phyloP scores from a whole-genome alignment of 92 coral and sea anemone species.

The Zoanthus solanderi region DNA sequence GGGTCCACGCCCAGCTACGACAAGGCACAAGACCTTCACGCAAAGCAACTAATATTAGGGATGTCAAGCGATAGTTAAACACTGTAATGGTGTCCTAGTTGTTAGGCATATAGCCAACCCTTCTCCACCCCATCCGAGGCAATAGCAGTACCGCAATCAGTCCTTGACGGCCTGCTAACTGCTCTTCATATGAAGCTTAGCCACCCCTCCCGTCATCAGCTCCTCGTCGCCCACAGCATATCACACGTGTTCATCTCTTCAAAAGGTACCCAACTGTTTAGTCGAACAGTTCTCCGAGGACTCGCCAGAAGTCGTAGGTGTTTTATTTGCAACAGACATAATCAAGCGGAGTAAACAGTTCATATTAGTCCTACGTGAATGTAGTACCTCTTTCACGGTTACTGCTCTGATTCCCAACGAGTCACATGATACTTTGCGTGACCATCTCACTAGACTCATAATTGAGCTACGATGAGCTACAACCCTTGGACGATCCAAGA shows the following conservation, averaged over 20 bases:
- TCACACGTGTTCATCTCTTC: neutral
- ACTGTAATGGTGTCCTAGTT: conserved; percentile 48
- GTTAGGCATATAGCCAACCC: conserved; percentile 7
- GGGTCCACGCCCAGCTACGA: conserved; percentile 22
- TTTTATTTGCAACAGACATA: conserved; percentile 18
- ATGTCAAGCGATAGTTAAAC: neutral
- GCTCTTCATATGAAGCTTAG: conserved; percentile 51
- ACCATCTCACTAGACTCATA: neutral
- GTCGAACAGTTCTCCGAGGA: neutral
- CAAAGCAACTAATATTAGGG: conserved; percentile 42
- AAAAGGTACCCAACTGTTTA: no score
- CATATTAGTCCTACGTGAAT: conserved; percentile 1
- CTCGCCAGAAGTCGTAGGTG: conserved; percentile 27
- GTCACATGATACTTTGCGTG: neutral
- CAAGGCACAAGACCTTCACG: conserved; percentile 63
- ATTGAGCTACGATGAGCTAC: neutral
- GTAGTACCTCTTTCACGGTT: conserved; percentile 16
- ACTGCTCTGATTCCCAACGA: neutral
- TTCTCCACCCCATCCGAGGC: conserved; percentile 29
- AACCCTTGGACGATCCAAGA: neutral
- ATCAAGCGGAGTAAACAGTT: neutral
- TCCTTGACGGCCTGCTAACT: conserved; percentile 53
- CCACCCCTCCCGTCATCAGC: conserved; percentile 56
- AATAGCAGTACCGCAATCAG: conserved; percentile 35
- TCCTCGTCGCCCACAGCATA: neutral